Evolutionary conservation across 2,113 vertebrate genomes (phyloP).

Genomic region (Pitta sordida): DNA sequence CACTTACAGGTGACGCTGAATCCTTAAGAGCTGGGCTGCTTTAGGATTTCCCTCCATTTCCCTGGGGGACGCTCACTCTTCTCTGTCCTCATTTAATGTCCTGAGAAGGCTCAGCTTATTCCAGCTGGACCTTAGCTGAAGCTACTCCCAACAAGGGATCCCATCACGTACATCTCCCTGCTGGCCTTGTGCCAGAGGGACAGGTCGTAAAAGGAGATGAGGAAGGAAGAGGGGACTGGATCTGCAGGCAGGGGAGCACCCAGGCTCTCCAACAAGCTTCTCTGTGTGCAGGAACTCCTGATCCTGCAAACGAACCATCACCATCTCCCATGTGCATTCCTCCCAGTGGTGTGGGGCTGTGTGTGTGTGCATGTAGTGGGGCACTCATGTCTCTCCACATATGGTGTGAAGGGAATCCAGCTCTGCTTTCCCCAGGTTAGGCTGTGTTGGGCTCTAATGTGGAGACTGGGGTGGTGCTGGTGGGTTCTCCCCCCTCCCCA

Average conservation of each 20-base stretch:
- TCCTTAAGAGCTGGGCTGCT: background rate
- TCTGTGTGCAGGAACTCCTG: background rate
- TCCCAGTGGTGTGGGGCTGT: background rate
- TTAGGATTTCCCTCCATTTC: background rate
- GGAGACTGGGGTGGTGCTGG: background rate
- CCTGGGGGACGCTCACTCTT: background rate
- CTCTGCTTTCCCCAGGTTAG: background rate
- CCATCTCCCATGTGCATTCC: accelerated
- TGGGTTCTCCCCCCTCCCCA: background rate
- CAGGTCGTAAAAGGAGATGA: background rate
- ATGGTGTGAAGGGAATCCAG: background rate
- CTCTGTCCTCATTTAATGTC: background rate
- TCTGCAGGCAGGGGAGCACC: accelerated
- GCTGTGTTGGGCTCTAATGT: accelerated
- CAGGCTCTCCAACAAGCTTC: background rate
- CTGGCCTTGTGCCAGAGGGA: background rate
- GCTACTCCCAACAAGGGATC: background rate
- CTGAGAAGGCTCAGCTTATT: background rate
- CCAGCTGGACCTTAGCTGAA: background rate
- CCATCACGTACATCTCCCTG: background rate
- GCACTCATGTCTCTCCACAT: accelerated
- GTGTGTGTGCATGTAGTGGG: accelerated
- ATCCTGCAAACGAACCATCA: background rate
- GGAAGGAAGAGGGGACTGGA: background rate
- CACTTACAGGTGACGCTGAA: background rate